A percentile compares a stretch with the other conserved stretches of the same genome.
Evolutionary conservation across 2,888 invertebrate species (phyloP).

Genomic region (Argyresthia goedartella): DNA sequence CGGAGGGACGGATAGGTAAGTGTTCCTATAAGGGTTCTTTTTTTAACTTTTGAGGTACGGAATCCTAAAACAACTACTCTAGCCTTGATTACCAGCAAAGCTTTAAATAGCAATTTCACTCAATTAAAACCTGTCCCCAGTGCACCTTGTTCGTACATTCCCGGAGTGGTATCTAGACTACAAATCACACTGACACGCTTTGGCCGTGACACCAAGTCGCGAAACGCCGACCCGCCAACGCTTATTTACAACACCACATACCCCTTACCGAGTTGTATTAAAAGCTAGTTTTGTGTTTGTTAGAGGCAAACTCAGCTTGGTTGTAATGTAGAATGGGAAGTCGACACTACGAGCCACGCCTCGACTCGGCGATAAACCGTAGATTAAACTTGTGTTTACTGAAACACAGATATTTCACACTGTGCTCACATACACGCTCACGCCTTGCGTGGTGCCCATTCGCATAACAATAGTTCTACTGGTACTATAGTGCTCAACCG

Average conservation of each 20-base stretch:
- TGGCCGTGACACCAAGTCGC: background rate
- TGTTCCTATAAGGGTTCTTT: no score
- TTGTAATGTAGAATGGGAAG: constrained; percentile 2
- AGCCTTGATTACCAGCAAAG: no score
- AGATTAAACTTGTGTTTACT: constrained; percentile 63
- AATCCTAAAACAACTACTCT: no score
- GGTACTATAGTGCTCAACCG: background rate
- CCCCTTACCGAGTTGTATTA: no score
- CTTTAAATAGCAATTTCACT: no score
- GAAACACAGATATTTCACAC: constrained; percentile 61
- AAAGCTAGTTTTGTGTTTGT: no score
- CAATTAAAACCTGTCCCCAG: no score
- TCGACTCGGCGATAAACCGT: constrained; percentile 41
- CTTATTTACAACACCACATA: no score
- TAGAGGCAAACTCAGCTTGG: constrained; percentile 11
- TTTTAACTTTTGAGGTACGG: no score
- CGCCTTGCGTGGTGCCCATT: constrained; percentile 13
- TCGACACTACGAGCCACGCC: constrained; percentile 11
- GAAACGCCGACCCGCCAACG: background rate
- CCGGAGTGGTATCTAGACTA: background rate
- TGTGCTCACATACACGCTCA: constrained; percentile 49
- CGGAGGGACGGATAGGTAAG: no score
- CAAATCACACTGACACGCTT: constrained; percentile 2
- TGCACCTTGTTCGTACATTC: no score
- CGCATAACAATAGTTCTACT: background rate